These are phyloP conservation scores for Syncerus caffer DNA, from an alignment of 2,797 vertebrate genomes.

Conservation along the genomic window DNA sequence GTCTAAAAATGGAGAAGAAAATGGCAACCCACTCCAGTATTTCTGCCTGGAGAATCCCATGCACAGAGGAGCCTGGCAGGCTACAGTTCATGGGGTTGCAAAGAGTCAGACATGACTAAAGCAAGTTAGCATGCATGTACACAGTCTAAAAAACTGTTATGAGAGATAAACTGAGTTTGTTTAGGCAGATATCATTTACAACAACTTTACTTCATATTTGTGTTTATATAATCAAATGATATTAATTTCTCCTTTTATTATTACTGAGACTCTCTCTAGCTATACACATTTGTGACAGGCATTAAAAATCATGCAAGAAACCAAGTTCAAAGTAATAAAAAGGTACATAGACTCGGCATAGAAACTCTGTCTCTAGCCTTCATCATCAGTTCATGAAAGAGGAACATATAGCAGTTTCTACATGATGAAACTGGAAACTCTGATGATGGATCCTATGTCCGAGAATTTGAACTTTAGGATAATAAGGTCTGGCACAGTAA, in stretches of 20 bases:
- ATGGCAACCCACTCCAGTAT: not conserved
- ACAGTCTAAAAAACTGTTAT: not conserved
- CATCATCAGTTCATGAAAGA: slow-evolving; percentile 16
- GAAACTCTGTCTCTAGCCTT: slow-evolving; percentile 17
- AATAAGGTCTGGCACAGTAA: not conserved
- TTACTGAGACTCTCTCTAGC: not conserved
- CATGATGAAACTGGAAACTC: not conserved
- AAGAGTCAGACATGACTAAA: not conserved
- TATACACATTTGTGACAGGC: not conserved
- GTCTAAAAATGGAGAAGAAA: not conserved
- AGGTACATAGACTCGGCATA: not conserved
- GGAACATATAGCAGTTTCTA: not conserved
- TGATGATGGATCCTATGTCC: not conserved
- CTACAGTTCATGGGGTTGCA: not conserved
- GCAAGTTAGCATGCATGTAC: not conserved
- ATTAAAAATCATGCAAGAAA: not conserved
- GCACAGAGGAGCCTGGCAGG: not conserved
- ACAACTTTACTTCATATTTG: not conserved
- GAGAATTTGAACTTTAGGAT: slow-evolving; percentile 43
- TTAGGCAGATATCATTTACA: not conserved
- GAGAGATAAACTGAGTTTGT: not conserved
- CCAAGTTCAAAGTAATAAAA: not conserved
- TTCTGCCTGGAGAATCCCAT: not conserved
- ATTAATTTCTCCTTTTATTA: not conserved
- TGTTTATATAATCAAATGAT: not conserved